phyloP scores from a whole-genome alignment of 1,140 invertebrate genomes.

The Kradibia gibbosae region DNA sequence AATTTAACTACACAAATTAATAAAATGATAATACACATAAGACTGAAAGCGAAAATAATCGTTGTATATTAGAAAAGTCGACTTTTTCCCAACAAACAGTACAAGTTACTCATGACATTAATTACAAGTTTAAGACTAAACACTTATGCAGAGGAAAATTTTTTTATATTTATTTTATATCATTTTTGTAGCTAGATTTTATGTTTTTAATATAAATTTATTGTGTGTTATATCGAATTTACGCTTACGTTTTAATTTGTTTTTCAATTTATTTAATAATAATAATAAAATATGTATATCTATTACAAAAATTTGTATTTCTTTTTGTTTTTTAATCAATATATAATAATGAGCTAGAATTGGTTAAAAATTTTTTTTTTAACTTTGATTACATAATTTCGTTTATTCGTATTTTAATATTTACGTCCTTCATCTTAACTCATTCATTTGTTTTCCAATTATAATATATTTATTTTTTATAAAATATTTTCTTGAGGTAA shows the following conservation, averaged over 20 bases:
- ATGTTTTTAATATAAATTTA: constrained; percentile 28
- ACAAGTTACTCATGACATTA: constrained; percentile 60
- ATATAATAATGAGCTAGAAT: constrained; percentile 30
- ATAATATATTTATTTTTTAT: background rate
- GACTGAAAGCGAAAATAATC: constrained; percentile 58
- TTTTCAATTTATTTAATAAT: too few species aligned
- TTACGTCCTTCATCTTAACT: too few species aligned
- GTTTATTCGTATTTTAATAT: background rate
- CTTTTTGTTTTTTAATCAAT: constrained; percentile 23
- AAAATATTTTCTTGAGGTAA: background rate
- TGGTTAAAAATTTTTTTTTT: background rate
- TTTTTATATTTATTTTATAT: constrained; percentile 38
- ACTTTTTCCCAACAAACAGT: constrained; percentile 58
- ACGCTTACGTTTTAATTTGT: constrained; percentile 39
- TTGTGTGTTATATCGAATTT: constrained; percentile 33
- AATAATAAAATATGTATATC: constrained; percentile 28
- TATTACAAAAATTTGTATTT: constrained; percentile 31
- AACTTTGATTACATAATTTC: background rate
- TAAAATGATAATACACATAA: constrained; percentile 38
- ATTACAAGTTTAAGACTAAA: constrained; percentile 43
- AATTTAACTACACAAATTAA: constrained; percentile 14
- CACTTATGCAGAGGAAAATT: constrained; percentile 19
- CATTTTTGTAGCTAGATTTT: constrained; percentile 28
- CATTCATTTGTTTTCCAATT: constrained; percentile 17
- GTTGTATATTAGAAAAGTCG: background rate